These are phyloP conservation scores for Erebia palarica DNA, from an alignment of 2,888 invertebrate genomes.

Conservation along the genomic window DNA sequence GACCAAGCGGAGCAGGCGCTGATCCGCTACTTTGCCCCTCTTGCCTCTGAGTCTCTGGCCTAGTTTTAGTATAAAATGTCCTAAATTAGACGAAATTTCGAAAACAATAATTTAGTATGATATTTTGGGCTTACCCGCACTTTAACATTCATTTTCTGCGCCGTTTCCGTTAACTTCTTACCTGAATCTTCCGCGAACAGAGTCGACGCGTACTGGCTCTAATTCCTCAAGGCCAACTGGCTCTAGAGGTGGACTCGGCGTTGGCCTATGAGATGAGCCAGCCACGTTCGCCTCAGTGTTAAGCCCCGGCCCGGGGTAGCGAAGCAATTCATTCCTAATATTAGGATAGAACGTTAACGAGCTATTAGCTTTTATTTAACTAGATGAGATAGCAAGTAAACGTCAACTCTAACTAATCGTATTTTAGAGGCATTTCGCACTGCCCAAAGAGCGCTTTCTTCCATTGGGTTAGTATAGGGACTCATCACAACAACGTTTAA, in stretches of 20 bases:
- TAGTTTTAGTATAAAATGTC: constrained; percentile 18
- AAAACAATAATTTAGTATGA: not conserved
- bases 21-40: not conserved
- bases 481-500: too few species aligned
- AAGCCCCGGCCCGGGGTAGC: not conserved
- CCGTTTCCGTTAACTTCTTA: not conserved
- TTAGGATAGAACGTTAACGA: constrained; percentile 1
- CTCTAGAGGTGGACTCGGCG: not conserved
- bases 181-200: not conserved
- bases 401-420: not conserved
- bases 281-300: not conserved
- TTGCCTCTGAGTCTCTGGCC: not conserved
- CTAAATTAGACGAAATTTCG: constrained; percentile 5
- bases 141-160: not conserved
- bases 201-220: not conserved
- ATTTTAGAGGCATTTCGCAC: not conserved
- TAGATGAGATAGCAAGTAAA: not conserved
- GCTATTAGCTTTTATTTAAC: not conserved
- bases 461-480: not conserved
- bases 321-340: constrained; percentile 5
- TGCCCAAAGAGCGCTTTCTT: not conserved
- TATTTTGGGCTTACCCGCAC: not conserved
- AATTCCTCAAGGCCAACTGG: not conserved
- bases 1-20: not conserved
- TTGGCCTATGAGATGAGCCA: not conserved